These are phyloP conservation scores for Halictus rubicundus DNA, from an alignment of 1,140 invertebrate genomes.

Conservation along the genomic window DNA sequence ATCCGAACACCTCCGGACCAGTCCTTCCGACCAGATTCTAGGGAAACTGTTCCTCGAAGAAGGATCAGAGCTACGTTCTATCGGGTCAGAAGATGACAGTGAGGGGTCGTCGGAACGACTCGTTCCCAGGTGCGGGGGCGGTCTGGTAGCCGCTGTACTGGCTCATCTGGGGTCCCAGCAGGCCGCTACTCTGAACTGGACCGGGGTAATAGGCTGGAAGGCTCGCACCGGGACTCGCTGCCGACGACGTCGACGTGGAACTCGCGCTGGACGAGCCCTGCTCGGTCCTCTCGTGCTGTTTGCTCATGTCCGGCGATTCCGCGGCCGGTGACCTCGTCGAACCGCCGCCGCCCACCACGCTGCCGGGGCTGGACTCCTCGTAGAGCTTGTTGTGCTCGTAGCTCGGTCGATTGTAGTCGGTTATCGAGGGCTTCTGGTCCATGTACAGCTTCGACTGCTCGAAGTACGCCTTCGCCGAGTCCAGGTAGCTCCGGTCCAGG, in stretches of 20 bases:
- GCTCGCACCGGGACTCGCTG: constrained; percentile 83
- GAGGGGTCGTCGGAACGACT: constrained; percentile 87
- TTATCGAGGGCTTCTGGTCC: constrained; percentile 83
- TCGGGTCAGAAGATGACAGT: constrained; percentile 94
- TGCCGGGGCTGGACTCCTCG: constrained; percentile 86
- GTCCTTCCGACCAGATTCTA: constrained; percentile 2
- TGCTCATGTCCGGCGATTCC: constrained; percentile 84
- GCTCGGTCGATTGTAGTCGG: constrained; percentile 79
- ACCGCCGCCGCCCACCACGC: constrained; percentile 64
- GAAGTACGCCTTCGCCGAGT: constrained; percentile 89
- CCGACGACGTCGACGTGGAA: constrained; percentile 82
- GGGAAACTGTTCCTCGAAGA: constrained; percentile 64
- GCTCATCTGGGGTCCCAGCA: constrained; percentile 82
- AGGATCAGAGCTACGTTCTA: constrained; percentile 76
- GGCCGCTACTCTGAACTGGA: constrained; percentile 78
- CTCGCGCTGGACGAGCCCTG: constrained; percentile 80
- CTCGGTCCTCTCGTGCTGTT: constrained; percentile 80
- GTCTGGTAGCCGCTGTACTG: constrained; percentile 85
- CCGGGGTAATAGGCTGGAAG: constrained; percentile 84
- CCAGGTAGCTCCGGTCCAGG: constrained; percentile 84
- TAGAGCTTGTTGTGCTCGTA: constrained; percentile 81
- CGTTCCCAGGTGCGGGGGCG: constrained; percentile 81
- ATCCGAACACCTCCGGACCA: background rate
- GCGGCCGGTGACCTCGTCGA: constrained; percentile 81
- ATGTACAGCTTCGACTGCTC: constrained; percentile 89